Evolutionary conservation across 2,113 vertebrate genomes (phyloP).

Genomic region (Myanophis thanlyinensis): DNA sequence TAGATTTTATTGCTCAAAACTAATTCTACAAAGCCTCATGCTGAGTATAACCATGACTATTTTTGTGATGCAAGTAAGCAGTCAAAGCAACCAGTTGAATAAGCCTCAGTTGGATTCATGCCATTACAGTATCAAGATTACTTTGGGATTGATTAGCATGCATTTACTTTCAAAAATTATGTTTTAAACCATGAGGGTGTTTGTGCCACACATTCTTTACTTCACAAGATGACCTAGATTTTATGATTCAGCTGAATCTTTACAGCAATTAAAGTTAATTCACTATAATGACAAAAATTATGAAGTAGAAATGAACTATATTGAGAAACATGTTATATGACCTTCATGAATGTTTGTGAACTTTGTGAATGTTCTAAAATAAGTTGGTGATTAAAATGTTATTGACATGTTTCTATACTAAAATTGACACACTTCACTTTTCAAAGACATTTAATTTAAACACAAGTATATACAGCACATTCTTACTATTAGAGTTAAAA

Average conservation of each 20-base stretch:
- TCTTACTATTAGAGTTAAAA: neutral
- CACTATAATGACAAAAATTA: neutral
- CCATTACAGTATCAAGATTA: neutral
- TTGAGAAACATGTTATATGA: neutral
- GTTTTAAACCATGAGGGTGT: neutral
- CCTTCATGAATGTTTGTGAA: slow-evolving; percentile 6
- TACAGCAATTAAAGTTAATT: slow-evolving; percentile 5
- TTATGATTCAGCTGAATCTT: neutral
- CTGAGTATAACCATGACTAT: neutral
- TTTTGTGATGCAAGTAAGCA: neutral
- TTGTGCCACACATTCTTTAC: neutral
- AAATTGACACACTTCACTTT: neutral
- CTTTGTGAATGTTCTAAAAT: neutral
- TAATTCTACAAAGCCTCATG: neutral
- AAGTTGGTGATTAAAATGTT: neutral
- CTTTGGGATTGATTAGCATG: neutral
- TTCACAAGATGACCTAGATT: neutral
- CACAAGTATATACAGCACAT: neutral
- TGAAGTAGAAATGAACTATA: neutral
- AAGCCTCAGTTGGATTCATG: neutral
- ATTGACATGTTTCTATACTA: neutral
- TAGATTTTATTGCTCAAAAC: neutral
- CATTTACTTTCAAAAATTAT: neutral
- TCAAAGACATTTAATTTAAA: neutral
- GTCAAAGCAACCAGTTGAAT: neutral